These are phyloP conservation scores for Peromyscus attwateri DNA, from an alignment of 2,797 vertebrate species.

Conservation along the genomic window DNA sequence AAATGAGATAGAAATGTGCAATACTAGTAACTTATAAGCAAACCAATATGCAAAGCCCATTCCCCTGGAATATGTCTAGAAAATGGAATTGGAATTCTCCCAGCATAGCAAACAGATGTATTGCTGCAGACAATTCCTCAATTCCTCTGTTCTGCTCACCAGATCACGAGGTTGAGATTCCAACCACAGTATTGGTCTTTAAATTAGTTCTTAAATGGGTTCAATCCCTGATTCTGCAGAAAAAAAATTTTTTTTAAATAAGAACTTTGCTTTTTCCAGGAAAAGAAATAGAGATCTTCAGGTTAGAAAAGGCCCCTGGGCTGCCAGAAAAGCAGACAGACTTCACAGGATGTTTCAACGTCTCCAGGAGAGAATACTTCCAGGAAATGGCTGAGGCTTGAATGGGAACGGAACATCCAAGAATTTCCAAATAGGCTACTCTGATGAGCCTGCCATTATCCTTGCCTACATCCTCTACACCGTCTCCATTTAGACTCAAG, in stretches of 20 bases:
- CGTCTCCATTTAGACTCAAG: not conserved
- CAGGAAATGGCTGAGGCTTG: not conserved
- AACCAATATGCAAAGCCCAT: not conserved
- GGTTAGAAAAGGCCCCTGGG: not conserved
- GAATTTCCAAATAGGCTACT: not conserved
- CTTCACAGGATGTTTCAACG: not conserved
- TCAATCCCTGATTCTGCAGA: not conserved
- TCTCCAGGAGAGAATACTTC: not conserved
- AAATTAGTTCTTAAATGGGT: not conserved
- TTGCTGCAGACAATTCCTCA: accelerated
- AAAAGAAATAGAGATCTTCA: not conserved
- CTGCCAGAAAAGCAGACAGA: not conserved
- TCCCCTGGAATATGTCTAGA: not conserved
- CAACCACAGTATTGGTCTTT: not conserved
- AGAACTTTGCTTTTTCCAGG: not conserved
- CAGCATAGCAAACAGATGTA: not conserved
- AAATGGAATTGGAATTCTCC: not conserved
- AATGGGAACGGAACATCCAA: not conserved
- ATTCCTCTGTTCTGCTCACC: not conserved
- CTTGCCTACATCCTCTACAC: not conserved
- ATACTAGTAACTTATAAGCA: not conserved
- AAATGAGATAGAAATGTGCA: not conserved
- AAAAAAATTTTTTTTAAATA: not conserved
- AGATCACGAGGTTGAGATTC: not conserved
- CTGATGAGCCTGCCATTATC: not conserved